phyloP scores from a whole-genome alignment of 2,888 invertebrate species.

The Entomobrya multifasciata region DNA sequence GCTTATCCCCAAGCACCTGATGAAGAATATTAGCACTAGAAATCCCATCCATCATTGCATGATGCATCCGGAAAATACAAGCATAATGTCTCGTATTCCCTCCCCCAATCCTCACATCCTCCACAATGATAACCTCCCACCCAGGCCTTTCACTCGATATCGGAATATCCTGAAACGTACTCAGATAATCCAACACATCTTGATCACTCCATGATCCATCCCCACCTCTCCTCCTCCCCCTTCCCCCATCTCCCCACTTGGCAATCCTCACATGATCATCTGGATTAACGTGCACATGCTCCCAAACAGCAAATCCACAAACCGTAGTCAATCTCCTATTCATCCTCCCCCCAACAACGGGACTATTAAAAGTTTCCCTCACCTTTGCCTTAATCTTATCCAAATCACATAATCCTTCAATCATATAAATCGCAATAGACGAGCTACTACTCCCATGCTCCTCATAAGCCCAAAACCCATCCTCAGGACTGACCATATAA shows the following conservation, averaged over 20 bases:
- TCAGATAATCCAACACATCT: conserved; percentile 73
- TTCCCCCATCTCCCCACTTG: conserved; percentile 29
- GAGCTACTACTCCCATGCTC: conserved; percentile 69
- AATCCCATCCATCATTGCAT: conserved; percentile 72
- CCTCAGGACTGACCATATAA: conserved; percentile 58
- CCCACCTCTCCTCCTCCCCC: background rate
- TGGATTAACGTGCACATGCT: conserved; percentile 48
- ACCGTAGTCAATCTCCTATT: conserved; percentile 39
- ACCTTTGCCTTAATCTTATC: conserved; percentile 65
- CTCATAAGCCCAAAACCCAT: conserved; percentile 77
- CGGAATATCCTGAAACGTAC: conserved; percentile 73
- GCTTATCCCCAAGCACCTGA: conserved; percentile 74
- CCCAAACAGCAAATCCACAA: conserved; percentile 78
- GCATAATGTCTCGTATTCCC: conserved; percentile 65
- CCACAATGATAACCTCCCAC: conserved; percentile 77
- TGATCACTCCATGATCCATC: conserved; percentile 68
- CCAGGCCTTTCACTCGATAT: conserved; percentile 61
- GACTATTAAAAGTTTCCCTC: conserved; percentile 54
- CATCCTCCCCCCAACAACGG: conserved; percentile 67
- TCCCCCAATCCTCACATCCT: conserved; percentile 50
- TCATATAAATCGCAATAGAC: conserved; percentile 74
- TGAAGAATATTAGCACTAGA: conserved; percentile 76
- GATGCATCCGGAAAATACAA: conserved; percentile 75
- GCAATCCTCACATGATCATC: conserved; percentile 70
- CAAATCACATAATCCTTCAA: conserved; percentile 76